These are phyloP conservation scores for Tautogolabrus adspersus DNA, from an alignment of 2,113 vertebrate genomes.

Conservation along the genomic window DNA sequence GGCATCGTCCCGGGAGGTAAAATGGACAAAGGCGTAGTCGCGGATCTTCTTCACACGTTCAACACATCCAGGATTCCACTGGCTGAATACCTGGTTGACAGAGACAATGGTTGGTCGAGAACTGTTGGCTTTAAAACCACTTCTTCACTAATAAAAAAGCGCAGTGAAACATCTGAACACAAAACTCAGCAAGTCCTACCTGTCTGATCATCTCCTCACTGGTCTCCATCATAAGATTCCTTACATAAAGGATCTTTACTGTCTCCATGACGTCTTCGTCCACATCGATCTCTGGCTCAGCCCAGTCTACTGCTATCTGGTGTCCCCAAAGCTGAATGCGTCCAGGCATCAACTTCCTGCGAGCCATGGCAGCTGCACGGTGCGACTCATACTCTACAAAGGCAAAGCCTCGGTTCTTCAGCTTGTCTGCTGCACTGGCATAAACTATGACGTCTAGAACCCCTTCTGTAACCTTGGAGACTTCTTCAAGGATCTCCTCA, in stretches of 20 bases:
- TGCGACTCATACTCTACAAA: slow-evolving; percentile 99
- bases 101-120: slow-evolving; percentile 11
- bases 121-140: not conserved
- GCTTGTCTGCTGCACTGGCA: slow-evolving; percentile 97
- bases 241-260: slow-evolving; percentile 98
- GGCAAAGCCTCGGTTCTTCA: slow-evolving; percentile 99
- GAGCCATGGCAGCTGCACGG: slow-evolving; percentile 96
- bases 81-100: slow-evolving; percentile 87
- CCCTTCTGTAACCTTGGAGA: slow-evolving; percentile 97
- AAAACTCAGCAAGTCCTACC: slow-evolving; percentile 62
- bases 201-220: slow-evolving; percentile 94
- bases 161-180: not conserved
- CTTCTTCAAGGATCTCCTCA: slow-evolving; percentile 99
- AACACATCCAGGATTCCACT: slow-evolving; percentile 96
- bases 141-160: not conserved
- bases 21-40: slow-evolving; percentile 98
- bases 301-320: slow-evolving; percentile 99
- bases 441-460: slow-evolving; percentile 98
- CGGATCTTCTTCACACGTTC: slow-evolving; percentile 98
- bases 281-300: slow-evolving; percentile 97
- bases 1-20: slow-evolving; percentile 93
- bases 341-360: slow-evolving; percentile 97
- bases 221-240: slow-evolving; percentile 99
- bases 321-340: slow-evolving; percentile 98
- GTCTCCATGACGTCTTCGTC: slow-evolving; percentile 99